A percentile compares a stretch with the other conserved stretches of the same genome.
phyloP scores from a whole-genome alignment of 2,797 vertebrate species.

The Euphonia xanthogaster region DNA sequence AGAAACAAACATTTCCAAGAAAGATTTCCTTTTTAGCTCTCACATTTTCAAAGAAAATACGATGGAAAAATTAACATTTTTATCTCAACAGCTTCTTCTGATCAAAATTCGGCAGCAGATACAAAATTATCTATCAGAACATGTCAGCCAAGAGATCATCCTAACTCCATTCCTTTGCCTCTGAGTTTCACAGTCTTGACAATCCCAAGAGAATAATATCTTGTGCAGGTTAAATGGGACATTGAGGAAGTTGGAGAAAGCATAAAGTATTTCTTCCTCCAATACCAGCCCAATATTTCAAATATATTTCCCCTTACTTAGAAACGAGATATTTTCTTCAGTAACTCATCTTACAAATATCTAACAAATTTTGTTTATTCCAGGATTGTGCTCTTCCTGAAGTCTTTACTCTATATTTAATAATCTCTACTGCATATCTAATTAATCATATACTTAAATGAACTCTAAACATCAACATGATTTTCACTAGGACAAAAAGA shows the following conservation, averaged over 20 bases:
- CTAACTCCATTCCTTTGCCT: background rate
- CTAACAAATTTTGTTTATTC: background rate
- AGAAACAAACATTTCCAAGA: background rate
- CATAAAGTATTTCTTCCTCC: background rate
- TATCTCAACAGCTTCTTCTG: background rate
- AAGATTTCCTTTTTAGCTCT: background rate
- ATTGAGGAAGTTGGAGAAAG: background rate
- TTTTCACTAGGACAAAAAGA: background rate
- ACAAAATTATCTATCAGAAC: background rate
- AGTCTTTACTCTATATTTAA: background rate
- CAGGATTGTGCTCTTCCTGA: background rate
- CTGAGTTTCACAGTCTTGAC: background rate
- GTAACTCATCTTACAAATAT: background rate
- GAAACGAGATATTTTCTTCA: background rate
- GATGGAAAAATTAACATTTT: background rate
- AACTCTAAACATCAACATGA: background rate
- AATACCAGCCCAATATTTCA: background rate
- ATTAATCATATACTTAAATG: slow-evolving; percentile 2
- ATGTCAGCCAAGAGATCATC: background rate
- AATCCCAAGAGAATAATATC: background rate
- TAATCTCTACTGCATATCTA: background rate
- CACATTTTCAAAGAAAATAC: background rate
- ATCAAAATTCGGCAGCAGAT: background rate
- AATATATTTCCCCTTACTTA: background rate
- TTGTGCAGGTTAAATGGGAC: background rate